Evolutionary conservation across 1,140 invertebrate species (phyloP).

Genomic region (Pachypeltis micranthus): DNA sequence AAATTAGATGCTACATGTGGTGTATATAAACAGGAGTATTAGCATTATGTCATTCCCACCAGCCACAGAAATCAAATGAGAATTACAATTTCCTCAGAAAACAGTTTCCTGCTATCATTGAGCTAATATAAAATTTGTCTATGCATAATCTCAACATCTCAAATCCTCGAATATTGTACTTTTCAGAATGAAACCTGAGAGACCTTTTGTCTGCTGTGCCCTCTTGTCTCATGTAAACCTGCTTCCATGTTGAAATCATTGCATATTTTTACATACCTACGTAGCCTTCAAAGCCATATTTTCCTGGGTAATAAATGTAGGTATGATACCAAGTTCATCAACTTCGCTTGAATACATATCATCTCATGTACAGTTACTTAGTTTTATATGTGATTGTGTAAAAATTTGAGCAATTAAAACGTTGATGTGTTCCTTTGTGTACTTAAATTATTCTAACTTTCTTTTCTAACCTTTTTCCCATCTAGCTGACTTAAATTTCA

Average conservation of each 20-base stretch:
- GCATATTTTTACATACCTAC: slow-evolving; percentile 14
- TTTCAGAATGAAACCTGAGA: neutral
- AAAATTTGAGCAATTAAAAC: slow-evolving; percentile 19
- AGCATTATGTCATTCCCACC: too few relatives aligned
- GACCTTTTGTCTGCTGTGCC: neutral
- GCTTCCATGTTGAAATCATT: slow-evolving; percentile 5
- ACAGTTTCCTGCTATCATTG: neutral
- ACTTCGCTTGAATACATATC: slow-evolving; percentile 23
- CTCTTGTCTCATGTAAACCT: neutral
- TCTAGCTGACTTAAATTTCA: too few relatives aligned
- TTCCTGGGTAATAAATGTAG: neutral
- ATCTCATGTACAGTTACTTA: slow-evolving; percentile 22
- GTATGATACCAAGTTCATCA: slow-evolving; percentile 14
- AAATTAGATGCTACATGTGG: too few relatives aligned
- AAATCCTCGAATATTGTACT: too few relatives aligned
- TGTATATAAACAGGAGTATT: too few relatives aligned
- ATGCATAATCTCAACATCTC: too few relatives aligned
- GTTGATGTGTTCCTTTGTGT: slow-evolving; percentile 19
- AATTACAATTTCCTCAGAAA: neutral
- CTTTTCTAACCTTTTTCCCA: neutral
- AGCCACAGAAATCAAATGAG: too few relatives aligned
- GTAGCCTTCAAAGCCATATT: slow-evolving; percentile 14
- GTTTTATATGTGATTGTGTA: slow-evolving; percentile 23
- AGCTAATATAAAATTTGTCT: neutral
- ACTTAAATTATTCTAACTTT: neutral